Evolutionary conservation across 1,140 invertebrate species (phyloP).

Genomic region (Orussus abietinus): DNA sequence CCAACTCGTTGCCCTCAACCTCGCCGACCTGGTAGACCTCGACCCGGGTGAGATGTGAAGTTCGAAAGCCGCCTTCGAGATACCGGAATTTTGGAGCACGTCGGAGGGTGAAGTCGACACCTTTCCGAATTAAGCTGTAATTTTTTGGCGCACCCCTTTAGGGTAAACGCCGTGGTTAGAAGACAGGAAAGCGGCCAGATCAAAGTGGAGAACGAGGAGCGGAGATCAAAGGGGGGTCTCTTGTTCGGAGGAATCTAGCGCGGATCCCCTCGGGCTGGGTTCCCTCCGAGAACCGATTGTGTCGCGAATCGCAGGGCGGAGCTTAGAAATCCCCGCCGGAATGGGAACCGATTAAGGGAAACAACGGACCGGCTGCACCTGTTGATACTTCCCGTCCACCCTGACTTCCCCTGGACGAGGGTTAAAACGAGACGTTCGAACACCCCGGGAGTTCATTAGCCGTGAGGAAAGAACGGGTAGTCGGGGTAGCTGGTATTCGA

Average conservation of each 20-base stretch:
- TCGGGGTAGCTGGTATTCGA: too few species aligned
- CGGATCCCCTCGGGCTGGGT: neutral
- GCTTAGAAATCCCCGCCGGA: conserved; percentile 29
- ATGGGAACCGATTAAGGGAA: conserved; percentile 38
- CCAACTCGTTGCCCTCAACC: neutral
- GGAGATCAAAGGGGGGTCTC: too few species aligned
- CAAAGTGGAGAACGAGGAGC: neutral
- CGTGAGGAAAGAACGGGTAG: too few species aligned
- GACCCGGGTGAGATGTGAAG: neutral
- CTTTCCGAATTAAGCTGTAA: too few species aligned
- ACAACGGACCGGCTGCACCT: conserved; percentile 38
- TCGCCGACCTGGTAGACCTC: neutral
- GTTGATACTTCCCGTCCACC: conserved; percentile 25
- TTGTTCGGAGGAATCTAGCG: too few species aligned
- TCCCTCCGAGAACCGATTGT: conserved; percentile 10
- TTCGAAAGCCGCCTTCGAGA: neutral
- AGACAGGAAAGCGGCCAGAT: neutral
- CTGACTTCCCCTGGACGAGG: neutral
- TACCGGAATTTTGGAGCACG: too few species aligned
- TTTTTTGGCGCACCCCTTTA: too few species aligned
- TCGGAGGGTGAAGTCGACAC: too few species aligned
- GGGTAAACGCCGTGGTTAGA: neutral
- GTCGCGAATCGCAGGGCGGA: conserved; percentile 21
- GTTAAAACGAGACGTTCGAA: too few species aligned
- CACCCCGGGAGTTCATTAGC: too few species aligned